Conservation (phyloP, 92 coral and sea anemone species). For the Palythoa heliodiscus region DNA sequence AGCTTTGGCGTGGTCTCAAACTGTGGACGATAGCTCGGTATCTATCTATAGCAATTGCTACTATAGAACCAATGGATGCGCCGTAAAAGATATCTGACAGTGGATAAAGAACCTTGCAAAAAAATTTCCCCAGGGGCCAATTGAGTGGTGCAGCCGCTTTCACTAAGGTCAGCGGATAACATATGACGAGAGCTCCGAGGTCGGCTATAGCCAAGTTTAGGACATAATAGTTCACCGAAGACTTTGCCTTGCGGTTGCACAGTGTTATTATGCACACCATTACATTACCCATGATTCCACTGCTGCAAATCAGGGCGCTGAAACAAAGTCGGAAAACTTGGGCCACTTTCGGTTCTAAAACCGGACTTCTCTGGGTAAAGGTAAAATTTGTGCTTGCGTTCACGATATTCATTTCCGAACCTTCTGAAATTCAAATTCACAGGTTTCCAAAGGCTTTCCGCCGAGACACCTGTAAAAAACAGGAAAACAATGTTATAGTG, state of each 20-base stretch:
- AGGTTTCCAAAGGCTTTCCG: too few species aligned
- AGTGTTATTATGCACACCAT: slow-evolving; percentile 71
- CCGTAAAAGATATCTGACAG: slow-evolving; percentile 82
- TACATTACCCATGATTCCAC: slow-evolving; percentile 76
- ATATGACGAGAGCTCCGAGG: slow-evolving; percentile 73
- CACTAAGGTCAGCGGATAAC: slow-evolving; percentile 81
- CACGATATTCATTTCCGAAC: not conserved
- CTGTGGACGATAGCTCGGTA: slow-evolving; percentile 86
- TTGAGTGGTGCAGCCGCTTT: slow-evolving; percentile 76
- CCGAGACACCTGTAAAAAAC: too few species aligned
- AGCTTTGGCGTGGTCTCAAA: slow-evolving; percentile 66
- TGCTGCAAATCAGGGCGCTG: slow-evolving; percentile 78
- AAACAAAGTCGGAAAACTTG: slow-evolving; percentile 66
- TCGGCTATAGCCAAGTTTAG: slow-evolving; percentile 81
- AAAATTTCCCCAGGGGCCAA: slow-evolving; percentile 87
- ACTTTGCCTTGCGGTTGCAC: slow-evolving; percentile 62
- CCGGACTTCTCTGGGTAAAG: not conserved
- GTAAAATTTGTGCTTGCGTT: slow-evolving; percentile 12
- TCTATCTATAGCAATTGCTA: slow-evolving; percentile 88
- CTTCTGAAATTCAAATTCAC: too few species aligned
- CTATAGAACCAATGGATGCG: slow-evolving; percentile 90
- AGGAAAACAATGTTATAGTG: not conserved
- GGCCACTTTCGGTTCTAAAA: slow-evolving; percentile 67
- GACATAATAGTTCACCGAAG: slow-evolving; percentile 81
- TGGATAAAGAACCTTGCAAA: slow-evolving; percentile 77